These are phyloP conservation scores for Neuroscelio doddi DNA, from an alignment of 2,888 invertebrate genomes.

Conservation along the genomic window DNA sequence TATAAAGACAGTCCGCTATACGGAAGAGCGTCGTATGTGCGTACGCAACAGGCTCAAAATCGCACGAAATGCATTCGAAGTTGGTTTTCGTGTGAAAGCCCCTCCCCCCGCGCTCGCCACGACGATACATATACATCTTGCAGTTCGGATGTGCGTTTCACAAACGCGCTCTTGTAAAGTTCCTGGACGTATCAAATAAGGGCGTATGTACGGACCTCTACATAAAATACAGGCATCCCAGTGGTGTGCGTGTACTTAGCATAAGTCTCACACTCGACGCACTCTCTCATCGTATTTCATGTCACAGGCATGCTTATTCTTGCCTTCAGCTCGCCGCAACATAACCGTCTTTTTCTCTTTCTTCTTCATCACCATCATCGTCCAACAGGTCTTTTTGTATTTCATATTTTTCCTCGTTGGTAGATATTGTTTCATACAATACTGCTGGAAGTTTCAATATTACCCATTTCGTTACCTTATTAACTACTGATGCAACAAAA, in stretches of 20 bases:
- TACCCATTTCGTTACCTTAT: too few relatives aligned
- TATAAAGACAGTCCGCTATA: background rate
- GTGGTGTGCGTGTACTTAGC: conserved; percentile 66
- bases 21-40: background rate
- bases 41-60: conserved; percentile 1
- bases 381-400: background rate
- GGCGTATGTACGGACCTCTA: conserved; percentile 39
- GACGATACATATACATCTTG: conserved; percentile 7
- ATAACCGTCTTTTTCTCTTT: conserved; percentile 36
- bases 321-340: conserved; percentile 32
- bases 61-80: background rate
- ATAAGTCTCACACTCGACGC: too few relatives aligned
- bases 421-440: too few relatives aligned
- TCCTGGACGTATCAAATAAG: conserved; percentile 36
- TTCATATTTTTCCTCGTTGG: too few relatives aligned
- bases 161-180: background rate
- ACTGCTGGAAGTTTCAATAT: too few relatives aligned
- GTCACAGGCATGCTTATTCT: conserved; percentile 49
- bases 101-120: background rate
- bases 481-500: too few relatives aligned
- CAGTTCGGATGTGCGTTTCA: conserved; percentile 24
- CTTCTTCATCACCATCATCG: conserved; percentile 19
- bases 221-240: conserved; percentile 48
- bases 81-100: background rate
- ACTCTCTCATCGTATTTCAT: conserved; percentile 70